phyloP scores from a whole-genome alignment of 2,113 vertebrate species.

The Prunella fulvescens region DNA sequence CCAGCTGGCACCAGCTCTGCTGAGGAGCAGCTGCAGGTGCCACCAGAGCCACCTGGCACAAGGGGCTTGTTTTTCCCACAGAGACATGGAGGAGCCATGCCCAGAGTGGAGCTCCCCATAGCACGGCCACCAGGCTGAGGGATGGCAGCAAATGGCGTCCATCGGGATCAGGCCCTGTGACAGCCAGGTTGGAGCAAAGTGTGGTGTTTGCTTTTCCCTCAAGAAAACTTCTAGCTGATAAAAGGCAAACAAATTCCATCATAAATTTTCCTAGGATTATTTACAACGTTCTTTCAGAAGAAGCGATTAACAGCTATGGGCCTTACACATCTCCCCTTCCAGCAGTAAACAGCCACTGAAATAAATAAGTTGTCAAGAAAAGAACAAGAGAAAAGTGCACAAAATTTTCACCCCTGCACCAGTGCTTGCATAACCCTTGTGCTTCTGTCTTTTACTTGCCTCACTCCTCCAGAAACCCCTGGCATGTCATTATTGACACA shows the following conservation, averaged over 20 bases:
- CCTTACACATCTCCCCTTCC: background rate
- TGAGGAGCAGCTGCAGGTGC: background rate
- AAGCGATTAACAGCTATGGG: background rate
- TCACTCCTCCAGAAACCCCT: background rate
- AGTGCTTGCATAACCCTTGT: rapidly evolving
- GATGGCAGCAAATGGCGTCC: rapidly evolving
- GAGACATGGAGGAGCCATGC: rapidly evolving
- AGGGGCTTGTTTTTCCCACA: background rate
- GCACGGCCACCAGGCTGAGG: rapidly evolving
- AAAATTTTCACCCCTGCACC: background rate
- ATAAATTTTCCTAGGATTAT: background rate
- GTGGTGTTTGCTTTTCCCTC: background rate
- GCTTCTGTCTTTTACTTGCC: background rate
- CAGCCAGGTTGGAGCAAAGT: rapidly evolving
- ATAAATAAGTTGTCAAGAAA: background rate
- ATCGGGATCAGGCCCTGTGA: rapidly evolving
- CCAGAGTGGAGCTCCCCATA: rapidly evolving
- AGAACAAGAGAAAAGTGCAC: background rate
- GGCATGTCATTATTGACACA: background rate
- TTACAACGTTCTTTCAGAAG: background rate
- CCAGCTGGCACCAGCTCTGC: rapidly evolving
- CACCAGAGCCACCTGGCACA: rapidly evolving
- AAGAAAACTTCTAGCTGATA: background rate
- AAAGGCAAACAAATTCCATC: background rate
- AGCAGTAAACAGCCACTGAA: background rate